These are phyloP conservation scores for Drosophila bunnanda DNA, from an alignment of 2,888 invertebrate genomes.

Conservation along the genomic window DNA sequence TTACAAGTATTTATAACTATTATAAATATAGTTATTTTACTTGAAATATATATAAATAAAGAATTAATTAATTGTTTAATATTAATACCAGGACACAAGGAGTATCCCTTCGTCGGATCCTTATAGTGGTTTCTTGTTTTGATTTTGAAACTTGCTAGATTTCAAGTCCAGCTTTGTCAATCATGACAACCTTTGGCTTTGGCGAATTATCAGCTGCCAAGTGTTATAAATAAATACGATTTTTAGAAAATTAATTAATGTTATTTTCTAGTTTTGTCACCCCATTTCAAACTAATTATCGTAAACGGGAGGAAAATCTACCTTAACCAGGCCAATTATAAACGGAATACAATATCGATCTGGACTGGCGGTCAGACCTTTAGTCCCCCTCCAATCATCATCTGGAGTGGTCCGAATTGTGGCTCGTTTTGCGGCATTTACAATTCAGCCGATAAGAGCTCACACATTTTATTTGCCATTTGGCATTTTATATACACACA, in stretches of 20 bases:
- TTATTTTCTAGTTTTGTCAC: background rate
- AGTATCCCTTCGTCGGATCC: background rate
- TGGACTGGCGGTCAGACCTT: slow-evolving; percentile 22
- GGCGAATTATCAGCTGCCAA: slow-evolving; percentile 6
- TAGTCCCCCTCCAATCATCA: slow-evolving; percentile 18
- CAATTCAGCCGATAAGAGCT: slow-evolving; percentile 56
- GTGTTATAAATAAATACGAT: slow-evolving; percentile 9
- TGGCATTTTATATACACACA: slow-evolving; percentile 2
- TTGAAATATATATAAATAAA: background rate
- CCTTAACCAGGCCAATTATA: slow-evolving; percentile 7
- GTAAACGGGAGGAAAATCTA: background rate
- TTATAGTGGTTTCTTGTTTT: background rate
- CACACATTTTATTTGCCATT: slow-evolving; percentile 41
- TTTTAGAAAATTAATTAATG: background rate
- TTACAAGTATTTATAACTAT: background rate
- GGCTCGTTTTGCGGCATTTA: slow-evolving; percentile 39
- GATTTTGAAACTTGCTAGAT: background rate
- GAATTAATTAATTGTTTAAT: background rate
- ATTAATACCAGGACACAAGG: background rate
- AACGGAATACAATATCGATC: background rate
- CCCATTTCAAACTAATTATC: slow-evolving; percentile 1
- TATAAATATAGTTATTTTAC: background rate
- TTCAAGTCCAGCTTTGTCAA: background rate
- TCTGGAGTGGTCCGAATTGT: slow-evolving; percentile 6
- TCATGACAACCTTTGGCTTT: background rate